Percentiles rank a stretch among this genome's conserved stretches.
Conservation (phyloP, 2,888 invertebrate species). For the Tetragonisca angustula region DNA sequence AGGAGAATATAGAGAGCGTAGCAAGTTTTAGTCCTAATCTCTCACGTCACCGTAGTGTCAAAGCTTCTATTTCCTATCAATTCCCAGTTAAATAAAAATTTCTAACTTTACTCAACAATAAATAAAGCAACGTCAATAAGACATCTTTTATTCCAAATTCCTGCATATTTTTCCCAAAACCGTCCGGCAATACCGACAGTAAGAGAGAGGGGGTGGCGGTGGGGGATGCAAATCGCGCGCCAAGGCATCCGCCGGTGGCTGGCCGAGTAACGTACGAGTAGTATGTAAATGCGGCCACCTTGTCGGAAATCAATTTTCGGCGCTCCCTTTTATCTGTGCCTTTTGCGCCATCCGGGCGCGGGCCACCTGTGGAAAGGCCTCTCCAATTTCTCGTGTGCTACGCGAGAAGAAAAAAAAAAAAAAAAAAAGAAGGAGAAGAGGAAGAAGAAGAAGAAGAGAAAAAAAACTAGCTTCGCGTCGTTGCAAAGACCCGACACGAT, state of each 20-base stretch:
- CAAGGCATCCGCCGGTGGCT: background rate
- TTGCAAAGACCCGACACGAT: background rate
- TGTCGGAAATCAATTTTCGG: constrained; percentile 78
- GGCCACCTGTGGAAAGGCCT: constrained; percentile 56
- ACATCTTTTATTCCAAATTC: background rate
- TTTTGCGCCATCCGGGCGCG: constrained; percentile 16
- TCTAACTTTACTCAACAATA: too few species aligned
- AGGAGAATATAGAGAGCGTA: too few species aligned
- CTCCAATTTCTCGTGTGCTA: background rate
- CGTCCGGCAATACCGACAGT: constrained; percentile 16
- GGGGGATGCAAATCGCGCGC: constrained; percentile 37
- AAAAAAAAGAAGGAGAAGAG: too few species aligned
- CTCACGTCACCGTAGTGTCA: too few species aligned
- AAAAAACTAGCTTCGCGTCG: background rate
- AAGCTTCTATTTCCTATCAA: too few species aligned
- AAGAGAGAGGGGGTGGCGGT: constrained; percentile 35
- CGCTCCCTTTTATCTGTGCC: constrained; percentile 68
- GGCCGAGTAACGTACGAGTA: too few species aligned
- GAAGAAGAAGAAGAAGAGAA: background rate
- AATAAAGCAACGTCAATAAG: too few species aligned
- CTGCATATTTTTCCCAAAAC: constrained; percentile 7
- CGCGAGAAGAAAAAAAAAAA: background rate
- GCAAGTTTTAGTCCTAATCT: too few species aligned
- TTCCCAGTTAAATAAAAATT: too few species aligned
- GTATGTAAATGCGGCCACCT: constrained; percentile 75